Percentiles rank a stretch among this genome's conserved stretches.
phyloP scores from a whole-genome alignment of 2,888 invertebrate genomes.

The Pyralis farinalis region DNA sequence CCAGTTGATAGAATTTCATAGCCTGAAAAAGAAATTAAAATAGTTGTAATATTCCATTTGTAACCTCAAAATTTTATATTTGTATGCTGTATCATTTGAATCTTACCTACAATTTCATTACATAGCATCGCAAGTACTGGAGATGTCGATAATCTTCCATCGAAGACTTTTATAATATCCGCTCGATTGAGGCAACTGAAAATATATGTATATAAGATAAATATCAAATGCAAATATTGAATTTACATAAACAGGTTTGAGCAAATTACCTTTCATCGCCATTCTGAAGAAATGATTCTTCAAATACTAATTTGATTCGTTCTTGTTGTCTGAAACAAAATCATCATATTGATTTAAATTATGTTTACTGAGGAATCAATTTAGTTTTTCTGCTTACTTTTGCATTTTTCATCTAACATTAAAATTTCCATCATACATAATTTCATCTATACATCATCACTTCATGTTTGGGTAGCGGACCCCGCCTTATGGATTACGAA shows the following conservation, averaged over 20 bases:
- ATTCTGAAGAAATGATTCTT: slow-evolving; percentile 88
- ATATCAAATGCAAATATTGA: slow-evolving; percentile 13
- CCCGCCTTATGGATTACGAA: no score
- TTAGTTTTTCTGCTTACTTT: slow-evolving; percentile 1
- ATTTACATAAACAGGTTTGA: slow-evolving; percentile 7
- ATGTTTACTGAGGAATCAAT: slow-evolving; percentile 1
- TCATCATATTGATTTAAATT: slow-evolving; percentile 8
- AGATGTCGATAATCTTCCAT: slow-evolving; percentile 86
- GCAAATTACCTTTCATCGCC: slow-evolving; percentile 86
- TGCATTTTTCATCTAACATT: background rate
- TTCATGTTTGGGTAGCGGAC: no score
- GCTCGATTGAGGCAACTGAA: slow-evolving; percentile 90
- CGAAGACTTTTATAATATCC: slow-evolving; percentile 92
- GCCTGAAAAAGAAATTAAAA: slow-evolving; percentile 59
- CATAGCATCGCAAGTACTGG: slow-evolving; percentile 91
- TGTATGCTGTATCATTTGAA: background rate
- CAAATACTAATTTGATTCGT: slow-evolving; percentile 89
- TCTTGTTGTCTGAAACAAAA: slow-evolving; percentile 84
- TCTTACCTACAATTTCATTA: slow-evolving; percentile 84
- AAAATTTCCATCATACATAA: slow-evolving; percentile 3
- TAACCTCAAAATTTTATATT: background rate
- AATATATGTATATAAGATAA: slow-evolving; percentile 34
- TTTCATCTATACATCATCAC: no score
- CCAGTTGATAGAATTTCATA: slow-evolving; percentile 91
- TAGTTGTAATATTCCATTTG: background rate